Evolutionary conservation across 2,888 invertebrate genomes (phyloP), one percentile per base, ranked within the genome.

Genomic region (Drosophila algonquin): DNA sequence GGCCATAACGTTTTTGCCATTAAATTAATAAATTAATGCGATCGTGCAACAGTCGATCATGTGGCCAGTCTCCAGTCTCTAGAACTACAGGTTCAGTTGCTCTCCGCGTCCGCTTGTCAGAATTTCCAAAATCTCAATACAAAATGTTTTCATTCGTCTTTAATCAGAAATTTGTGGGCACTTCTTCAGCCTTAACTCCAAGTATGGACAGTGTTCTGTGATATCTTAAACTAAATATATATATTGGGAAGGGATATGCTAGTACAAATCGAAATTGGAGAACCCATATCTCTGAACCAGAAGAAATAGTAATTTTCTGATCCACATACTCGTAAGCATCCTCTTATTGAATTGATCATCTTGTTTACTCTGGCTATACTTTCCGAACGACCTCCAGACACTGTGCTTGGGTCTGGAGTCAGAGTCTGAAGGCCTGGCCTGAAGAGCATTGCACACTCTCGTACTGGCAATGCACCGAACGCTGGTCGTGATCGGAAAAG

Each of bases 11-110:
- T 90, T 90, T 90, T 87, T 88, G 83, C 89, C 90, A 90, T 90
- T 90, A 90, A 90, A 90, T 90, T 88, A 90, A 90, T 90, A 90
- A 90, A 90, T 90, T 90, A 90, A 89, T 87, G 81, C 88, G 88
- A 86, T 87, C 88, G 83, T 87, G 83, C 86, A 73, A 52, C 72
- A 73, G 64, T 68, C 61, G 73, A 74, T 74, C 74, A 74, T 63
- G 59, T 57, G 60, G 62, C 73, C 60, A 55, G 52, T 56, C 52
- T 30, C 60, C 44, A 12, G 35, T 10, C 10, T 1, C 10, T 10
- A 32, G 46, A 21, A 1, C 47, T 30, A 21, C 45, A 53, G 51
- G 46, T 70, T 57, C 16, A 44, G 73, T 8, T 30, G 30, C 30
- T 30, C 30, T 8, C 30, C 30, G 30, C 30, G 21, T 30, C 7